These are phyloP conservation scores for Chrysochloris asiatica DNA, from an alignment of 2,113 vertebrate genomes.

Conservation along the genomic window DNA sequence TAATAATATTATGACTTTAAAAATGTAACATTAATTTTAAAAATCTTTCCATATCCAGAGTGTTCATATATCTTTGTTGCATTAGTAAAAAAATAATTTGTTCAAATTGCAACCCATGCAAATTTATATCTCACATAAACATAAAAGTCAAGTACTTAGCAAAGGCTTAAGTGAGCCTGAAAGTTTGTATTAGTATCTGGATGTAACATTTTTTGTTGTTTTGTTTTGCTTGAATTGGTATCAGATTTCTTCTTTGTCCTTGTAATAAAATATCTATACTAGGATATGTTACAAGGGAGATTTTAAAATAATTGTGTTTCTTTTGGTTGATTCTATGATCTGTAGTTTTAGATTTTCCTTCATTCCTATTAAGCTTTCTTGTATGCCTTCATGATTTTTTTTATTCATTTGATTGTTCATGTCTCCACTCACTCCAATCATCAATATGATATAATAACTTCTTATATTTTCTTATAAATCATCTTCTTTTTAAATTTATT, in stretches of 20 bases:
- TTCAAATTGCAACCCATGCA: no score
- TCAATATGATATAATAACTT: neutral
- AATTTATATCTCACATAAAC: no score
- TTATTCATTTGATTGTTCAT: neutral
- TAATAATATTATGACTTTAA: no score
- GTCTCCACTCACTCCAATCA: neutral
- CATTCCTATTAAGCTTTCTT: neutral
- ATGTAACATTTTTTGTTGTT: neutral
- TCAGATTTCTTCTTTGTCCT: neutral
- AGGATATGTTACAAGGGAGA: neutral
- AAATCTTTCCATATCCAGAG: no score
- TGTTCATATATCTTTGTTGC: no score
- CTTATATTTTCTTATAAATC: no score
- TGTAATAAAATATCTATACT: neutral
- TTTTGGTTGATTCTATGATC: neutral
- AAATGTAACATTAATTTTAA: no score
- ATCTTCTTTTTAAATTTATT: conserved; percentile 18
- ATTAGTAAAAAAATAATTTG: no score
- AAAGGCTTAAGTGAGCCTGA: no score
- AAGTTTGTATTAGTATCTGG: no score
- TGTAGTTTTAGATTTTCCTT: neutral
- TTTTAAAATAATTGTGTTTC: neutral
- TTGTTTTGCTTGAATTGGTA: neutral
- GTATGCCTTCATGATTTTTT: neutral
- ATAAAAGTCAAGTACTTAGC: no score